Evolutionary conservation across 2,113 vertebrate species (phyloP).

Genomic region (Dicrurus megarhynchus): DNA sequence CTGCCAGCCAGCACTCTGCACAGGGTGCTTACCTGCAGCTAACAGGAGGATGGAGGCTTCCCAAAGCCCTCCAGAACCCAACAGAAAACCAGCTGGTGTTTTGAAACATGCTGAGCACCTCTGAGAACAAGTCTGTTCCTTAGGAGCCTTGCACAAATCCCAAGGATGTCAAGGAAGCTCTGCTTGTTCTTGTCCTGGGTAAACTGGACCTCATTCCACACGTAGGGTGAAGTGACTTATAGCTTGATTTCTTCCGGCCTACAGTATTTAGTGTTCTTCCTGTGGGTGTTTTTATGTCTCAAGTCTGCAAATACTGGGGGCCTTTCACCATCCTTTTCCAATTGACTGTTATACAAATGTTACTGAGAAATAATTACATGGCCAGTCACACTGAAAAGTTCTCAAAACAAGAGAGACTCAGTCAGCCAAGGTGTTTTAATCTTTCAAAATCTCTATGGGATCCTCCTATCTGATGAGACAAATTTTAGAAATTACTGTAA

Average conservation of each 20-base stretch:
- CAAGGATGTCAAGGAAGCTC: not conserved
- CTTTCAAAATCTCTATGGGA: not conserved
- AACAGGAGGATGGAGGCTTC: fast-evolving
- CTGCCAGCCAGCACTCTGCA: fast-evolving
- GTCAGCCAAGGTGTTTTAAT: not conserved
- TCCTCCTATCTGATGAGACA: not conserved
- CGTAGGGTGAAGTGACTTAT: not conserved
- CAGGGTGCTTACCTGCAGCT: not conserved
- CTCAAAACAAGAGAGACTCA: not conserved
- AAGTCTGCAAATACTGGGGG: not conserved
- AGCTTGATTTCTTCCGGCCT: not conserved
- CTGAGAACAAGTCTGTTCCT: not conserved
- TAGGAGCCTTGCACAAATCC: not conserved
- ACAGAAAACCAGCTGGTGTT: not conserved
- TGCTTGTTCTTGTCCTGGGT: not conserved
- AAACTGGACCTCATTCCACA: not conserved
- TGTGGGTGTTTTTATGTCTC: not conserved
- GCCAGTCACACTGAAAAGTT: not conserved
- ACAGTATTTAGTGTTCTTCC: not conserved
- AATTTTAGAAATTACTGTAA: not conserved
- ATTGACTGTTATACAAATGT: not conserved
- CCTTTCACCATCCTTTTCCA: not conserved
- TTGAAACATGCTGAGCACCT: not conserved
- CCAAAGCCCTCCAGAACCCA: not conserved
- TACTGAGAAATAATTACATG: not conserved